Percentiles rank a stretch among this genome's conserved stretches.
Conservation (phyloP, 2,888 invertebrate genomes). For the Oscheius sp. region DNA sequence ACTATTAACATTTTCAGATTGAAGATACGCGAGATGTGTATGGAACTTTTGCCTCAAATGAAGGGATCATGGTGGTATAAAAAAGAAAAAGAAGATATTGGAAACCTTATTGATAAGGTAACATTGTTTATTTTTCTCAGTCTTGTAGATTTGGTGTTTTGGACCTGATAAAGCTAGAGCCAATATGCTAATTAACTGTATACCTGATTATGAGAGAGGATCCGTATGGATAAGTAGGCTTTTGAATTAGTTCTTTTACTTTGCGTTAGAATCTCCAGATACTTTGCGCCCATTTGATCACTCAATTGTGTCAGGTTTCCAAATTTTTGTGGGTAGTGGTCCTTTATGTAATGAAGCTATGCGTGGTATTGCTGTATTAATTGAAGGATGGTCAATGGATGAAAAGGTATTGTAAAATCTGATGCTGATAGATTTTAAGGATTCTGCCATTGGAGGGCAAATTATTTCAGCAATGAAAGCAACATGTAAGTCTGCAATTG, state of each 20-base stretch:
- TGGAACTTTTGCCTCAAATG: conserved; percentile 49
- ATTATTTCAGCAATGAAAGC: conserved; percentile 90
- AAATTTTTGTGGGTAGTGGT: conserved; percentile 75
- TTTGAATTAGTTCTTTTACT: conserved; percentile 5
- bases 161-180: conserved; percentile 88
- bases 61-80: conserved; percentile 67
- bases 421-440: conserved; percentile 28
- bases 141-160: conserved; percentile 83
- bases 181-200: conserved; percentile 86
- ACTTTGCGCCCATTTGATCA: conserved; percentile 55
- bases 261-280: background rate
- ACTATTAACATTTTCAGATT: conserved; percentile 5
- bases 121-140: background rate
- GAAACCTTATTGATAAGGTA: conserved; percentile 40
- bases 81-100: conserved; percentile 56
- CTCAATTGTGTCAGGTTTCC: conserved; percentile 63
- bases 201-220: conserved; percentile 76
- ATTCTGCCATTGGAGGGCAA: conserved; percentile 77
- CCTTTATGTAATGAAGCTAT: conserved; percentile 96
- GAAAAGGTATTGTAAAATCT: conserved; percentile 32
- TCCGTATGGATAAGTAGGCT: conserved; percentile 44
- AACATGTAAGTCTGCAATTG: conserved; percentile 86
- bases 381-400: conserved; percentile 81
- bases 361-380: conserved; percentile 89
- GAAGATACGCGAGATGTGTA: conserved; percentile 32